Percentiles rank a stretch among this genome's conserved stretches.
phyloP scores from a whole-genome alignment of 2,888 invertebrate genomes.

The Epinotia ramella region DNA sequence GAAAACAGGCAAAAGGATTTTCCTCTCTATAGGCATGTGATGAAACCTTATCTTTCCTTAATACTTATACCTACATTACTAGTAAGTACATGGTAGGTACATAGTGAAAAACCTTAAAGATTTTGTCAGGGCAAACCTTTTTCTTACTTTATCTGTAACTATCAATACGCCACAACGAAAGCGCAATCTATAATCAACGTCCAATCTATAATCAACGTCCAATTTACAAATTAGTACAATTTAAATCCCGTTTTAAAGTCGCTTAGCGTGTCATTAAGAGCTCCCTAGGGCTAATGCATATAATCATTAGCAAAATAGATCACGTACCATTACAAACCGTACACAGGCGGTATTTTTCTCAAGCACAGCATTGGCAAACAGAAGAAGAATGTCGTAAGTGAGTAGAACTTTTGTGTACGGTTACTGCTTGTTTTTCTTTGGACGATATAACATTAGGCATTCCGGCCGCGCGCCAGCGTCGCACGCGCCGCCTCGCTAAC shows the following conservation, averaged over 20 bases:
- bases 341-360: constrained; percentile 50
- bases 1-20: too few species aligned
- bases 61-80: too few species aligned
- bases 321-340: constrained; percentile 52
- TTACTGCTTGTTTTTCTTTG: constrained; percentile 23
- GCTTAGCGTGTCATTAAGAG: constrained; percentile 34
- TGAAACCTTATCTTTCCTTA: too few species aligned
- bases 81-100: too few species aligned
- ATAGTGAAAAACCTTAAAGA: too few species aligned
- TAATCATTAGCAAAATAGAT: constrained; percentile 49
- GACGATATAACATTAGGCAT: constrained; percentile 62
- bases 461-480: constrained; percentile 64
- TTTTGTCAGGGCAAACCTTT: too few species aligned
- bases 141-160: neutral
- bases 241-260: constrained; percentile 33
- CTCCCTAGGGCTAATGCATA: constrained; percentile 41
- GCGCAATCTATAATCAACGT: constrained; percentile 11
- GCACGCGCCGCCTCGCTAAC: constrained; percentile 61
- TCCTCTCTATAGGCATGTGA: too few species aligned
- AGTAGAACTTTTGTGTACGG: neutral
- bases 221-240: constrained; percentile 36
- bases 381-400: constrained; percentile 14
- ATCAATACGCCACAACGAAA: neutral
- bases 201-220: constrained; percentile 29
- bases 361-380: constrained; percentile 20